Evolutionary conservation across 2,888 invertebrate genomes (phyloP).

Genomic region (Dimorphilus gyrociliatus): DNA sequence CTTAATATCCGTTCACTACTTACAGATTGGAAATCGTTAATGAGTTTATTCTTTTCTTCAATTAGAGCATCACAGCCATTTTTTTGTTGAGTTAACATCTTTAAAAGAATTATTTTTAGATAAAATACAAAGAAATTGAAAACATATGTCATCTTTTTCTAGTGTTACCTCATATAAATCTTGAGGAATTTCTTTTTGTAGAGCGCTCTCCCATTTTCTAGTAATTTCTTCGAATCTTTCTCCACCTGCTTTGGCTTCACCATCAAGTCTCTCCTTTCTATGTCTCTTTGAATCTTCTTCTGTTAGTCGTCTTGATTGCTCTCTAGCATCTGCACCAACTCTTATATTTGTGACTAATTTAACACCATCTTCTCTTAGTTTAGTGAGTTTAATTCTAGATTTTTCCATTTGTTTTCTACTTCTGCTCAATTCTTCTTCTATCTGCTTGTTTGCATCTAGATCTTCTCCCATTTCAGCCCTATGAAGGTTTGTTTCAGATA

Average conservation of each 20-base stretch:
- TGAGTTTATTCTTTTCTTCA: constrained; percentile 38
- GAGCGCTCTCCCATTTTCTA: constrained; percentile 37
- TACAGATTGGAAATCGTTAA: constrained; percentile 35
- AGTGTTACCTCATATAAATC: constrained; percentile 29
- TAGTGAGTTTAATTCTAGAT: constrained; percentile 31
- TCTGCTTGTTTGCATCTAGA: constrained; percentile 22
- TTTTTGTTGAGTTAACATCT: constrained; percentile 37
- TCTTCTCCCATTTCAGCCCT: constrained; percentile 33
- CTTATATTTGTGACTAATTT: constrained; percentile 36
- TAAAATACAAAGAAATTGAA: neutral
- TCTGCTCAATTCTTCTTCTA: constrained; percentile 32
- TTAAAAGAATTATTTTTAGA: constrained; percentile 3
- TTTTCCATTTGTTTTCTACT: constrained; percentile 35
- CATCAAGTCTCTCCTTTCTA: constrained; percentile 34
- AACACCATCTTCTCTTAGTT: constrained; percentile 32
- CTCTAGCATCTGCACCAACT: constrained; percentile 35
- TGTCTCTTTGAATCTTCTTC: constrained; percentile 31
- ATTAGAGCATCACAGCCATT: constrained; percentile 34
- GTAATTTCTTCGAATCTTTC: constrained; percentile 39
- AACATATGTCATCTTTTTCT: neutral
- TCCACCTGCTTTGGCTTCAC: constrained; percentile 33
- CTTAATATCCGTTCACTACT: constrained; percentile 5
- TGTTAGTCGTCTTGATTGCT: constrained; percentile 24
- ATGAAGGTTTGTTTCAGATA: constrained; percentile 5
- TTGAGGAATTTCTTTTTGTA: constrained; percentile 37